Base-by-base conservation (phyloP, 2,888 invertebrate species). In the Dryomyza anilis region DNA sequence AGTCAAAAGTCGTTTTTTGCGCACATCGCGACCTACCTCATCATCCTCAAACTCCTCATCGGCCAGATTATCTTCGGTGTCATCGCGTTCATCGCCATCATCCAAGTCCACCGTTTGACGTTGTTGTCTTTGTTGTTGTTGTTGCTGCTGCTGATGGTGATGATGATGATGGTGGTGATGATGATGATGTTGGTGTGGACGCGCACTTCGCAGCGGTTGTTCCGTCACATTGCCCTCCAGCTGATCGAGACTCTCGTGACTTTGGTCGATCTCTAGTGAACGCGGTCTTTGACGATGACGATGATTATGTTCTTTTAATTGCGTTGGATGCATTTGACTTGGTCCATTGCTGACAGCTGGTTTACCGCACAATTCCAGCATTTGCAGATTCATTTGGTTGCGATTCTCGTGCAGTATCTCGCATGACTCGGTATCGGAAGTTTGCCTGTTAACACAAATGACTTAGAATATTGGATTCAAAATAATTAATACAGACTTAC, bases 351-450 rank as follows among this genome's bases (percentile, higher is more conserved):
- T 68, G 58, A 70, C 67, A 45, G 69, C 69, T 25, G 72, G 67
- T 16, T 69, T 70, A 52, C 65, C 69, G 12, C 33, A 39, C 69
- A 77, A 65, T 69, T 80, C 80, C 69, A 78, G 68, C 72, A 78
- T 73, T 64, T 76, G 75, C 69, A 79, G 53, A 67, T 78, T 79
- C 70, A 79, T 66, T 67, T 80, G 79, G 56, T 74, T 81, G 50
- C 81, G 79, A 60, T 80, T 81, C 68, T 83, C 83, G 73, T 83
- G 82, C 33, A 83, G 69, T 57, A 83, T 83, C 74, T 83, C 83
- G 75, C 82, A 82, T 16, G 83, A 83, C 72, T 83, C 83, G 39
- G 83, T 82, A 66, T 83, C 83, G 56, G 83, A 83, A 52, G 83
- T 83, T 81, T 83, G 83, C 82, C 83, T 83, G 60, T 52, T 27